Conservation (phyloP, 2,797 vertebrate genomes). For the Sphaeramia orbicularis region DNA sequence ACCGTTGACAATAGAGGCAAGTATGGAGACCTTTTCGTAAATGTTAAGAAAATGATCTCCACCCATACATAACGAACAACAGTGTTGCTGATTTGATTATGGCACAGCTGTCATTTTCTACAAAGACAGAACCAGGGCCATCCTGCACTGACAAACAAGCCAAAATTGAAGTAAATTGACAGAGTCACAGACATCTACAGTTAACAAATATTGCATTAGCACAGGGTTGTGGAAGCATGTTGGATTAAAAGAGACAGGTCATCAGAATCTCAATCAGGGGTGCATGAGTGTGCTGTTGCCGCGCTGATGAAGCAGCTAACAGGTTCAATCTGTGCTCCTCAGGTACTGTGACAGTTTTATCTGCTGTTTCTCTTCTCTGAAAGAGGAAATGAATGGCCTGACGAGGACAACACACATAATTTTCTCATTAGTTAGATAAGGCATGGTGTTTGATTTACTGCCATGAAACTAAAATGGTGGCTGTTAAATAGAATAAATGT, state of each 20-base stretch:
- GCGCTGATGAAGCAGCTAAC: conserved; percentile 48
- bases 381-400: conserved; percentile 52
- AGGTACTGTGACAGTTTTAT: conserved; percentile 60
- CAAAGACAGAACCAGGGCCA: conserved; percentile 15
- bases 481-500: neutral
- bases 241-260: conserved; percentile 67
- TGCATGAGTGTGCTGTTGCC: conserved; percentile 30
- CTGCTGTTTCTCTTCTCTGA: conserved; percentile 39
- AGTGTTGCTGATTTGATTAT: conserved; percentile 49
- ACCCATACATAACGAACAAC: conserved; percentile 33
- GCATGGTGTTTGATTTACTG: conserved; percentile 47
- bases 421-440: conserved; percentile 67
- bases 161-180: conserved; percentile 50
- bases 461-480: conserved; percentile 1
- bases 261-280: conserved; percentile 59
- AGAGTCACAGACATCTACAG: conserved; percentile 22
- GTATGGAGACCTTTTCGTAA: conserved; percentile 53
- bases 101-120: conserved; percentile 37
- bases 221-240: conserved; percentile 17
- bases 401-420: conserved; percentile 48
- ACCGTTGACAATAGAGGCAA: conserved; percentile 35
- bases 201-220: conserved; percentile 59
- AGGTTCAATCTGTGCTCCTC: conserved; percentile 34
- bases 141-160: conserved; percentile 34
- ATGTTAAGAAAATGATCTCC: conserved; percentile 42